Evolutionary conservation across 2,113 vertebrate species (phyloP), one percentile per base, ranked within the genome.

Genomic region (Gnathonemus longibarbis): DNA sequence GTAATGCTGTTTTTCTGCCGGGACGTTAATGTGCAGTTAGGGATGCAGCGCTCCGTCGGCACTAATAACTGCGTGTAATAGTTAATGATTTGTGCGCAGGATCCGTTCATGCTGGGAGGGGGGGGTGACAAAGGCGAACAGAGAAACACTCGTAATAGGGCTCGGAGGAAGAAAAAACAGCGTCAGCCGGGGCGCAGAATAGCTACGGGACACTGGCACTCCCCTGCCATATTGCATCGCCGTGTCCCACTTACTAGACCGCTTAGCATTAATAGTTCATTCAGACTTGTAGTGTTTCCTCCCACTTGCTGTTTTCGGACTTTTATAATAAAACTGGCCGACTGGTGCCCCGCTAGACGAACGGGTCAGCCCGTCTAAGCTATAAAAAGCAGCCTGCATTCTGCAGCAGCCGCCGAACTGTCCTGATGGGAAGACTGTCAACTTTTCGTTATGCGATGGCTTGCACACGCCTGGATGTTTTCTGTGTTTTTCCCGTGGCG

Each of bases 191-290:
- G 77, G 77, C 39, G 77, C 31, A 42, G 87, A 84, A 62, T 35
- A 48, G 52, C 53, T 46, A 56, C 87, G 87, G 86, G 35, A 53
- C 66, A 42, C 90, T 89, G 17, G 17, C 89, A 42, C 35, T 88
- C 85, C 50, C 89, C 88, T 90, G 90, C 91, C 84, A 53, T 35
- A 52, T 87, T 89, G 88, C 91, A 92, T 91, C 90, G 91, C 66
- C 13, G 46, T 89, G 90, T 91, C 92, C 92, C 90, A 91, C 91
- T 93, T 90, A 87, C 88, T 53, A 21, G 39, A 46, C 27, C 84
- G 91, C 84, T 84, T 66, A 89, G 10, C 90, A 46, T 45, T 45
- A 85, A 85, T 45, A 42, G 91, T 91, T 91, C 89, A 93, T 90
- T 86, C 48, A 17, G 24, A 46, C n/a, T 50, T 52, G 31, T 86